These are phyloP conservation scores for Dasysyrphus tricinctus DNA, from an alignment of 2,888 invertebrate species.

Conservation along the genomic window DNA sequence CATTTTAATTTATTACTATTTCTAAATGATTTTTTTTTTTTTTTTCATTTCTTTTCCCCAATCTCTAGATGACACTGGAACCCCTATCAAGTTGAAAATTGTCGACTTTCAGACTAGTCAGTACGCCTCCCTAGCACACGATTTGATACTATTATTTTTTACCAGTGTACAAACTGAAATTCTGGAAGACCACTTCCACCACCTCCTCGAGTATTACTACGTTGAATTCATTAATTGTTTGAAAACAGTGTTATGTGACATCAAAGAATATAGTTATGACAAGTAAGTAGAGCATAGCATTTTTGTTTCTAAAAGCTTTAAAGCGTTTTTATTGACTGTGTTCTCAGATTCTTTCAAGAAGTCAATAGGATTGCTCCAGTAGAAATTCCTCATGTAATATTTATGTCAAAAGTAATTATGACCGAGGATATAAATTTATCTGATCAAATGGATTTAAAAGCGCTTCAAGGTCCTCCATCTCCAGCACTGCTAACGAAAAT, in stretches of 20 bases:
- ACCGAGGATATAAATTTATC: slow-evolving; percentile 83
- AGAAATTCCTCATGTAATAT: slow-evolving; percentile 84
- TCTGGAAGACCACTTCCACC: slow-evolving; percentile 83
- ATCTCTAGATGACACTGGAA: slow-evolving; percentile 78
- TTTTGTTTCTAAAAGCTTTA: not conserved
- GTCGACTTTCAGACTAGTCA: slow-evolving; percentile 86
- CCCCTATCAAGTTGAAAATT: slow-evolving; percentile 84
- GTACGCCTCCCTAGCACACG: slow-evolving; percentile 84
- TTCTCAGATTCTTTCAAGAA: slow-evolving; percentile 81
- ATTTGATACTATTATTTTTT: slow-evolving; percentile 85
- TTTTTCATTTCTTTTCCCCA: no score
- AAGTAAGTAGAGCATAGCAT: not conserved
- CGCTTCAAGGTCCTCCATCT: slow-evolving; percentile 55
- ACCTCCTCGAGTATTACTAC: slow-evolving; percentile 84
- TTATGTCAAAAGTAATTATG: slow-evolving; percentile 84
- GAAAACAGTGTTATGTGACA: slow-evolving; percentile 73
- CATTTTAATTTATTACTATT: not conserved
- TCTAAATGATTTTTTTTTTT: no score
- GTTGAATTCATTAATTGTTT: slow-evolving; percentile 83
- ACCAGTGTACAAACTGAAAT: slow-evolving; percentile 84
- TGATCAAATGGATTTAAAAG: slow-evolving; percentile 81
- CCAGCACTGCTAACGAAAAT: slow-evolving; percentile 8
- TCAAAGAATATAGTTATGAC: not conserved
- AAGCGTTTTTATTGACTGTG: not conserved
- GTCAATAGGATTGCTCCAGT: slow-evolving; percentile 82